These are phyloP conservation scores for Tetraodon nigroviridis DNA, from an alignment of 2,113 vertebrate species.

Conservation along the genomic window DNA sequence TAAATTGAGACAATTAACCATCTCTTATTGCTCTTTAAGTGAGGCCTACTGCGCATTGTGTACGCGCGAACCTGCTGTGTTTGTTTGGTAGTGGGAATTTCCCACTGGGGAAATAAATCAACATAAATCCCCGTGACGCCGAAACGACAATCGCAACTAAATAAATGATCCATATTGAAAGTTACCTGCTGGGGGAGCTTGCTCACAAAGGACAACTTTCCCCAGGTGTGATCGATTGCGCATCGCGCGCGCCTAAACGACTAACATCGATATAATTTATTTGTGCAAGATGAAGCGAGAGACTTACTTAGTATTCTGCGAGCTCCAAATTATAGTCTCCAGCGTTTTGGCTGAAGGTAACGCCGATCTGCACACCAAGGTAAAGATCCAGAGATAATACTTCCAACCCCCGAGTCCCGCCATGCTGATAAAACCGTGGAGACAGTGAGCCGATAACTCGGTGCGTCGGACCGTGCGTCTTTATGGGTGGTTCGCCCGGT, in stretches of 20 bases:
- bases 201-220: constrained; percentile 44
- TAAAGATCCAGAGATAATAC: constrained; percentile 77
- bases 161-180: constrained; percentile 18
- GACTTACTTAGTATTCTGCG: constrained; percentile 76
- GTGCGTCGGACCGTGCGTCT: constrained; percentile 50
- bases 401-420: constrained; percentile 71
- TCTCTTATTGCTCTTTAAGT: constrained; percentile 35
- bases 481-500: constrained; percentile 52
- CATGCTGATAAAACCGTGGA: constrained; percentile 57
- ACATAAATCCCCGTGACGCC: constrained; percentile 20
- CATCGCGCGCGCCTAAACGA: constrained; percentile 21
- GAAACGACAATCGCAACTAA: constrained; percentile 28
- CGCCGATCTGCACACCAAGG: constrained; percentile 69
- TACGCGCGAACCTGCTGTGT: constrained; percentile 9
- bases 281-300: constrained; percentile 31
- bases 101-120: constrained; percentile 41
- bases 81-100: constrained; percentile 44
- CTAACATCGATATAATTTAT: neutral
- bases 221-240: constrained; percentile 11
- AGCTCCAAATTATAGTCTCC: constrained; percentile 77
- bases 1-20: constrained; percentile 40
- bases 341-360: constrained; percentile 68
- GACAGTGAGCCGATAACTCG: constrained; percentile 40
- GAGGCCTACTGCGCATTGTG: constrained; percentile 14
- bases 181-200: neutral